Percentiles rank a stretch among this genome's conserved stretches.
Evolutionary conservation across 37 sponge, comb jelly and placozoan genomes (phyloP).

Genomic region (Beroe ovata): DNA sequence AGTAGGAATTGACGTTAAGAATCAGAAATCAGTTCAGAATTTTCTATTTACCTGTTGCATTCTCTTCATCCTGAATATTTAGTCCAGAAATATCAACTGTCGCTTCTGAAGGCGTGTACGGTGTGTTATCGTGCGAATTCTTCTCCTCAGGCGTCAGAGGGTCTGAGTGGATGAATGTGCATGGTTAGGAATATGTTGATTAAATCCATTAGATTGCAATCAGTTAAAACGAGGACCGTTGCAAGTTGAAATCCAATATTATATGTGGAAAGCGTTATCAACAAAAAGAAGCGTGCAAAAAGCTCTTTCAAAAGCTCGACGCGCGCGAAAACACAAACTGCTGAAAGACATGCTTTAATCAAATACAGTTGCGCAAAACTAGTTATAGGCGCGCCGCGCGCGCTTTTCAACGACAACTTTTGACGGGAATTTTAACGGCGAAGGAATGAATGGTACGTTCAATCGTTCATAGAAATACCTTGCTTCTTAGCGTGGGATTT

Average conservation of each 20-base stretch:
- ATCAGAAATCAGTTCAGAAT: neutral
- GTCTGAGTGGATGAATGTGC: too few species aligned
- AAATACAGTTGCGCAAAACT: neutral
- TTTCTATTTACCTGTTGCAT: too few species aligned
- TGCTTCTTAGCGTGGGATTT: constrained; percentile 32
- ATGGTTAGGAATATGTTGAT: too few species aligned
- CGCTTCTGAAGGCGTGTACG: neutral
- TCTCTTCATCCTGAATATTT: neutral
- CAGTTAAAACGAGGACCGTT: too few species aligned
- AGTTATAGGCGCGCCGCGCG: constrained; percentile 7
- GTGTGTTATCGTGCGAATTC: too few species aligned
- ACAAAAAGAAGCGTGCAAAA: neutral
- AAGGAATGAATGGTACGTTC: too few species aligned
- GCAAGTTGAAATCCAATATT: neutral
- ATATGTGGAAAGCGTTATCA: too few species aligned
- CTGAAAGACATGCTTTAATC: constrained; percentile 17
- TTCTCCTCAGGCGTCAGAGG: too few species aligned
- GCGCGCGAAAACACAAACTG: constrained; percentile 28
- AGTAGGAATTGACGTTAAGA: too few species aligned
- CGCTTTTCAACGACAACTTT: neutral
- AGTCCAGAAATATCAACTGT: neutral
- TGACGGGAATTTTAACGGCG: too few species aligned
- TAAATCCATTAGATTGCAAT: too few species aligned
- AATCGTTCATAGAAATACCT: neutral
- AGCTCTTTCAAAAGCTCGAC: constrained; percentile 6